A percentile compares a stretch with the other conserved stretches of the same genome.
Evolutionary conservation across 2,113 vertebrate species (phyloP).

Genomic region (Lophochroa leadbeateri): DNA sequence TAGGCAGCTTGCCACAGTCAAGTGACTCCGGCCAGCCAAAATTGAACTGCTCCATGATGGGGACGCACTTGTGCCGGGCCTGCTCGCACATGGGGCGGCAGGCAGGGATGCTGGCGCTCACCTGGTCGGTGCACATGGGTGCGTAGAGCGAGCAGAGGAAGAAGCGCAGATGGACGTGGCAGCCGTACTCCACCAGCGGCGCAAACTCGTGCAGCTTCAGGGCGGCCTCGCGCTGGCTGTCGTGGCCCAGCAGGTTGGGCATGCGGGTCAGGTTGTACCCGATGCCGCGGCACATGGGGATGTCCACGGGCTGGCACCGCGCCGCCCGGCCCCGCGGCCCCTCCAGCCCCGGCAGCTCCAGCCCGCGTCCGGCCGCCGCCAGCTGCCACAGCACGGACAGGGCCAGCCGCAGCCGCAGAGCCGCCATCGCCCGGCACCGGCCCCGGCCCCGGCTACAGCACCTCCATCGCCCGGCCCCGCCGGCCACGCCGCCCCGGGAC

Average conservation of each 20-base stretch:
- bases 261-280: slow-evolving; percentile 98
- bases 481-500: too few relatives aligned
- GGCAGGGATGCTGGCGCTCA: slow-evolving; percentile 95
- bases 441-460: too few relatives aligned
- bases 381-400: too few relatives aligned
- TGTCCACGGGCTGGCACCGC: slow-evolving; percentile 90
- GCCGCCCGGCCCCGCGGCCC: slow-evolving; percentile 87
- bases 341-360: slow-evolving; percentile 78
- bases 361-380: too few relatives aligned
- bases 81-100: slow-evolving; percentile 99
- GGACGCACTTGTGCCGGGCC: slow-evolving; percentile 89
- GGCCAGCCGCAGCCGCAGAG: too few relatives aligned
- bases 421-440: too few relatives aligned
- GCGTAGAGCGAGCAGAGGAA: slow-evolving; percentile 98
- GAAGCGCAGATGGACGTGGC: slow-evolving; percentile 94
- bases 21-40: slow-evolving; percentile 96
- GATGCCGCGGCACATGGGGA: slow-evolving; percentile 96
- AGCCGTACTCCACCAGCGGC: slow-evolving; percentile 94
- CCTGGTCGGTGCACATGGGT: slow-evolving; percentile 98
- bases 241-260: slow-evolving; percentile 96
- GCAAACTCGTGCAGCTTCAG: slow-evolving; percentile 94
- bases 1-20: slow-evolving; percentile 91
- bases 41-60: slow-evolving; percentile 97
- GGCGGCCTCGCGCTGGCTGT: slow-evolving; percentile 90
- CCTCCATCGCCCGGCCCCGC: too few relatives aligned